These are phyloP conservation scores for Polydrusus tereticollis DNA, from an alignment of 2,888 invertebrate species.

Conservation along the genomic window DNA sequence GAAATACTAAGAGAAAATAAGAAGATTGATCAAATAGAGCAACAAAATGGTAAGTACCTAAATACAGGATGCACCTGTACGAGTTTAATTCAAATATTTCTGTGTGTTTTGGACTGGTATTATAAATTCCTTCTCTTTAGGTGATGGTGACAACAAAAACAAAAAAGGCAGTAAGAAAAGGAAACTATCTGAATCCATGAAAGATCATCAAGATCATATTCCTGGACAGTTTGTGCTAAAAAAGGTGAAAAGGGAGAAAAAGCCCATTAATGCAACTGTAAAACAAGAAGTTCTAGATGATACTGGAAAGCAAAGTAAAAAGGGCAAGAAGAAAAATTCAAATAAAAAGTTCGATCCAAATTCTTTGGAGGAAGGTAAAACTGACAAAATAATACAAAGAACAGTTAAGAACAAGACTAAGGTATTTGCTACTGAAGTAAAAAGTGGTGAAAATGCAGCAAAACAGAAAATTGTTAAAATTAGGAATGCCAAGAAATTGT, in stretches of 20 bases:
- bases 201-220: not conserved
- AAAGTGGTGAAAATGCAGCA: not conserved
- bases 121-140: not conserved
- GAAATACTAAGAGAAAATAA: conserved; percentile 10
- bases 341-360: not conserved
- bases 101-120: too few species aligned
- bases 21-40: not conserved
- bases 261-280: not conserved
- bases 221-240: not conserved
- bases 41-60: conserved; percentile 6
- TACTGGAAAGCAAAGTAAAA: not conserved
- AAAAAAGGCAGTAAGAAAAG: conserved; percentile 5
- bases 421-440: not conserved
- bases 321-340: not conserved
- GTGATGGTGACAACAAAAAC: not conserved
- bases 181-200: not conserved
- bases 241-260: not conserved
- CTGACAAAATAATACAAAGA: not conserved
- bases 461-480: not conserved
- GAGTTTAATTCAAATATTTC: too few species aligned
- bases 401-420: not conserved
- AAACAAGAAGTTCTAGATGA: not conserved
- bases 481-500: not conserved
- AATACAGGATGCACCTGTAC: not conserved
- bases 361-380: not conserved